Base-by-base conservation (phyloP, 2,888 invertebrate genomes). In the Lymantria dispar region DNA sequence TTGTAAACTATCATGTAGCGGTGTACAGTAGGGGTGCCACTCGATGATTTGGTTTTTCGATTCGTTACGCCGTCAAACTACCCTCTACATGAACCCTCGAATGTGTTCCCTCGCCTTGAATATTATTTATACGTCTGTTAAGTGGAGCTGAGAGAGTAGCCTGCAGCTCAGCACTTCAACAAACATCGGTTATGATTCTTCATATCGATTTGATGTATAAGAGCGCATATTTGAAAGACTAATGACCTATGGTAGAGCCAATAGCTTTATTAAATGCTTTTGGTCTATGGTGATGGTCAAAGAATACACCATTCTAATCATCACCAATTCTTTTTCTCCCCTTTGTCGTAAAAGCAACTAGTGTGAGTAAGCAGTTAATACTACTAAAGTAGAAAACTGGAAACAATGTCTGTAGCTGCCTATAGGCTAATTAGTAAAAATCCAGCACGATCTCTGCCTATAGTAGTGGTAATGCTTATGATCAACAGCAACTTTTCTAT, bases 81-180 rank as follows among this genome's bases (percentile, higher is more conserved):
- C 91, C 90, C 90, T 87, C 86, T 77, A 81, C 74, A 71, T 74
- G 73, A 80, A 87, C 89, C 90, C 90, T 87, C 83, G 83, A 88
- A 86, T 87, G 85, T 86, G 87, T 87, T 87, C 90, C 88, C 88
- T 87, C 84, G 84, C 83, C 87, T 87, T 85, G 87, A 90, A 87
- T 91, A 90, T 91, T 91, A 91, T 92, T 91, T 92, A 92, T 91
- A 89, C 87, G 90, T 87, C 84, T 87, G 91, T 90, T 91, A 90
- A 91, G 91, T 91, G 89, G 87, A 88, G 85, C 84, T 86, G 83
- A 77, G 83, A 84, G 85, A 90, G 89, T 90, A 76, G 85, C 86
- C 80, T 76, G 74, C 78, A 83, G 86, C 87, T 89, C 84, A 87
- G 88, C 84, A 87, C 89, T 90, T 88, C 85, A 86, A 82, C 88